These are phyloP conservation scores for Orthosia gothica DNA, from an alignment of 2,888 invertebrate genomes.

Conservation along the genomic window DNA sequence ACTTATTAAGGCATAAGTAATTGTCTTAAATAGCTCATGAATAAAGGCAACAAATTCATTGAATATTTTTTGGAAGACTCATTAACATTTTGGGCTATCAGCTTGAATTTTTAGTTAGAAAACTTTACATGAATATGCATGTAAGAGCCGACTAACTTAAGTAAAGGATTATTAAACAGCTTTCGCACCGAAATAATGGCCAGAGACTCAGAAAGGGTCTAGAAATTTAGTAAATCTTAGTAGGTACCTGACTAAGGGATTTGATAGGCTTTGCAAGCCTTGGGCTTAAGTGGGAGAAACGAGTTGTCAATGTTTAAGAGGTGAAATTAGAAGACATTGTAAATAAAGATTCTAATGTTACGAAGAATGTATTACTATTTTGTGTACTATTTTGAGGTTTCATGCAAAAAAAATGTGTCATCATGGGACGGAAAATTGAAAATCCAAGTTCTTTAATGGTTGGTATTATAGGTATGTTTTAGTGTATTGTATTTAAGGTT, in stretches of 20 bases:
- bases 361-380: neutral
- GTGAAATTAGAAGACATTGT: constrained; percentile 5
- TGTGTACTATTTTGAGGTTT: no score
- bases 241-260: constrained; percentile 44
- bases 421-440: no score
- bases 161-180: constrained; percentile 47
- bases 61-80: neutral
- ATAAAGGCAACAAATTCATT: constrained; percentile 5
- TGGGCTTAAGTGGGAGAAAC: constrained; percentile 13
- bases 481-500: no score
- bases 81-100: constrained; percentile 3
- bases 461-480: no score
- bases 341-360: neutral
- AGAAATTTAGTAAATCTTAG: constrained; percentile 57
- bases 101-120: constrained; percentile 10
- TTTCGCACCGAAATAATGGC: constrained; percentile 44
- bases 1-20: constrained; percentile 12
- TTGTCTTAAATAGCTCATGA: neutral
- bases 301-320: constrained; percentile 30
- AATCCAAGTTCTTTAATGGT: no score
- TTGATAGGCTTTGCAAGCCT: constrained; percentile 20
- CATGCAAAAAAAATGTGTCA: no score
- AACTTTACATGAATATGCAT: constrained; percentile 50
- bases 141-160: constrained; percentile 28
- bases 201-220: constrained; percentile 50